These are phyloP conservation scores for Gasterosteus aculeatus DNA, from an alignment of 2,113 vertebrate species.

Conservation along the genomic window DNA sequence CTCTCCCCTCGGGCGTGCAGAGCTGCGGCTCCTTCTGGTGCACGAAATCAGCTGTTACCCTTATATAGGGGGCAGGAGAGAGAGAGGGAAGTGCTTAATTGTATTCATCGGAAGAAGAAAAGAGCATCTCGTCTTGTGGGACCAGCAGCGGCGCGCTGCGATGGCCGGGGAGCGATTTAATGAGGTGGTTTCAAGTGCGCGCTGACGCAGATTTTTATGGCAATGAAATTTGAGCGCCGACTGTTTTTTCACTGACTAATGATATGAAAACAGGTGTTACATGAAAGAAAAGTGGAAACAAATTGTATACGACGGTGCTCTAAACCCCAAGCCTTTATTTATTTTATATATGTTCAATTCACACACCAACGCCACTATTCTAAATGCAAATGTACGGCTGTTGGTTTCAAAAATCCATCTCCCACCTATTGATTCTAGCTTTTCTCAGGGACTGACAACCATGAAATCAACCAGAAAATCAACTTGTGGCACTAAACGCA, in stretches of 20 bases:
- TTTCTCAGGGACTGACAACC: slow-evolving; percentile 26
- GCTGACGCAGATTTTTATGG: slow-evolving; percentile 53
- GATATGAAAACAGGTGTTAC: neutral
- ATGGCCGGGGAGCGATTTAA: slow-evolving; percentile 70
- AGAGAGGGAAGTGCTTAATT: slow-evolving; percentile 76
- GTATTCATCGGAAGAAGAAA: slow-evolving; percentile 78
- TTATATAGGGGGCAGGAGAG: slow-evolving; percentile 76
- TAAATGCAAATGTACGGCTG: neutral
- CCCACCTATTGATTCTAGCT: slow-evolving; percentile 12
- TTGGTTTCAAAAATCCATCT: slow-evolving; percentile 5
- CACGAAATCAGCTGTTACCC: slow-evolving; percentile 85
- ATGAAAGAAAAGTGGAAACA: neutral
- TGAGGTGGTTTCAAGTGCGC: slow-evolving; percentile 71
- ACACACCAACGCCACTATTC: neutral
- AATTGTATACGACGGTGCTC: neutral
- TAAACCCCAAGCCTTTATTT: neutral
- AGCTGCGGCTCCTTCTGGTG: slow-evolving; percentile 81
- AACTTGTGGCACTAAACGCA: slow-evolving; percentile 71
- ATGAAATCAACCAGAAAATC: slow-evolving; percentile 57
- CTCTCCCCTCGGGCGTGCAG: slow-evolving; percentile 47
- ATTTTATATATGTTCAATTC: neutral
- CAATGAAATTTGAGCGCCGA: slow-evolving; percentile 11
- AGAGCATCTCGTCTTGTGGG: slow-evolving; percentile 78
- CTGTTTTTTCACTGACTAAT: neutral
- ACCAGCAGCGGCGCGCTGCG: slow-evolving; percentile 63